phyloP scores from a whole-genome alignment of 2,797 vertebrate genomes.

The Cirrhinus mrigala region DNA sequence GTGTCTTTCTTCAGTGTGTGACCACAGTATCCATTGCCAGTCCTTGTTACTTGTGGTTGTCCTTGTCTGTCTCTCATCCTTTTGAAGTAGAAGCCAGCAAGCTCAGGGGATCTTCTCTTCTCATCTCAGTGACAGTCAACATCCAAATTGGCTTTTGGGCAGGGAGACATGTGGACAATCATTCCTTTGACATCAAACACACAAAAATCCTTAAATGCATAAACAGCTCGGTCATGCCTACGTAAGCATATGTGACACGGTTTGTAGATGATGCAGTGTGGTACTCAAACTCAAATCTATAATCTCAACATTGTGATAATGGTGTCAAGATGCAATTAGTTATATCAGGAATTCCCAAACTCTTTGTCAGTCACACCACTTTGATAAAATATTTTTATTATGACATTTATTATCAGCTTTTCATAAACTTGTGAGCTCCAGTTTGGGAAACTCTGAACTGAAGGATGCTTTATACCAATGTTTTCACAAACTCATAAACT shows the following conservation, averaged over 20 bases:
- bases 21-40: neutral
- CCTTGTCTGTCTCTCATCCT: constrained; percentile 37
- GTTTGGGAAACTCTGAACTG: too few species aligned
- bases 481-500: neutral
- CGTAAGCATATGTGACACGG: neutral
- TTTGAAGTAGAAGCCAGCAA: constrained; percentile 53
- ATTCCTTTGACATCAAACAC: constrained; percentile 19
- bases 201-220: constrained; percentile 21
- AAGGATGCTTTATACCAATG: neutral
- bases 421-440: neutral
- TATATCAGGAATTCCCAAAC: neutral
- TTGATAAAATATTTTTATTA: neutral
- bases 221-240: neutral
- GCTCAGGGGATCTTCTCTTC: neutral
- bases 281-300: neutral
- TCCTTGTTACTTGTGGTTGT: constrained; percentile 48
- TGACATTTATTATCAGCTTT: neutral
- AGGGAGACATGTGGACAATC: neutral
- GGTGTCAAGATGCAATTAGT: neutral
- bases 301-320: neutral
- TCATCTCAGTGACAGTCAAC: constrained; percentile 36
- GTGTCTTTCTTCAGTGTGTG: constrained; percentile 10
- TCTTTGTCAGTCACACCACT: too few species aligned
- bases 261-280: neutral
- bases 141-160: constrained; percentile 25